phyloP scores from a whole-genome alignment of 2,797 vertebrate species.

The Enteromius mattozi region DNA sequence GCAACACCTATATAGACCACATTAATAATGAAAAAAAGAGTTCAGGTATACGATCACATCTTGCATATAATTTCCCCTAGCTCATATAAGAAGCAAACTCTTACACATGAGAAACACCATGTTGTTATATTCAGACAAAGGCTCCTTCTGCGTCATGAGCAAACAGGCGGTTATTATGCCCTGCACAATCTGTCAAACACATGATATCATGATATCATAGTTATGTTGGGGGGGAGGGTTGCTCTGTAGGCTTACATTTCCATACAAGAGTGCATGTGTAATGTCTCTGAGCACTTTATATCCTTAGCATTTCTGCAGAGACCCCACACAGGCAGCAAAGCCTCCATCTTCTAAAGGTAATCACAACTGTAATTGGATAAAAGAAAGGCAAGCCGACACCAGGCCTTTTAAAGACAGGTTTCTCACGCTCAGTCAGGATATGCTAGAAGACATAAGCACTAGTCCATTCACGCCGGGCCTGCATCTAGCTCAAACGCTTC shows the following conservation, averaged over 20 bases:
- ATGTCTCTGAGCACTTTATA: slow-evolving; percentile 50
- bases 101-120: slow-evolving; percentile 25
- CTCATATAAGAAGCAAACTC: slow-evolving; percentile 13
- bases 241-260: slow-evolving; percentile 44
- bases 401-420: slow-evolving; percentile 25
- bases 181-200: slow-evolving; percentile 52
- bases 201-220: slow-evolving; percentile 42
- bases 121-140: slow-evolving; percentile 7
- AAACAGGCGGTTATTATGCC: slow-evolving; percentile 38
- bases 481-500: slow-evolving; percentile 2
- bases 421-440: slow-evolving; percentile 31
- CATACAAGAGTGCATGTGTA: slow-evolving; percentile 51
- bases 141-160: slow-evolving; percentile 2
- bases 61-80: slow-evolving; percentile 20
- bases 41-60: neutral
- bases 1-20: neutral
- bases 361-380: slow-evolving; percentile 46
- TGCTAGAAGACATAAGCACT: slow-evolving; percentile 13
- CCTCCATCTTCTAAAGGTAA: slow-evolving; percentile 38
- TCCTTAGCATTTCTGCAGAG: slow-evolving; percentile 37
- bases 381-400: slow-evolving; percentile 44
- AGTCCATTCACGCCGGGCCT: neutral
- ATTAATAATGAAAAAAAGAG: neutral
- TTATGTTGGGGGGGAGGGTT: slow-evolving; percentile 43
- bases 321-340: slow-evolving; percentile 36